Evolutionary conservation across 2,113 vertebrate species (phyloP).

Genomic region (Actinemys pallida): DNA sequence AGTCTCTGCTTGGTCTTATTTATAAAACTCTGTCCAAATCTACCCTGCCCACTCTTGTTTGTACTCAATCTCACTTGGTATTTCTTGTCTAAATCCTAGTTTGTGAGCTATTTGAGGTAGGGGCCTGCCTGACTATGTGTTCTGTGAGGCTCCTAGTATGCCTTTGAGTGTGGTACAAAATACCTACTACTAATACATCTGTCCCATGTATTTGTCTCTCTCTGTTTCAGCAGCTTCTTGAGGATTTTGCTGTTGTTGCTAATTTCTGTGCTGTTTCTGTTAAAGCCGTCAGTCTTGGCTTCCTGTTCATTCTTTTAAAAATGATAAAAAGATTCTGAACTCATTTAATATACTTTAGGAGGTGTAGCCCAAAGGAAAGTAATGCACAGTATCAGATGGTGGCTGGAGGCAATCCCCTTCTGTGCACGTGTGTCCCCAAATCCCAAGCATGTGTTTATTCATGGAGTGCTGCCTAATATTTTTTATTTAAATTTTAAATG

Average conservation of each 20-base stretch:
- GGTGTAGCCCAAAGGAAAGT: slow-evolving; percentile 7
- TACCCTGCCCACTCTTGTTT: background rate
- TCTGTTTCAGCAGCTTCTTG: background rate
- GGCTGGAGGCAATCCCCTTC: background rate
- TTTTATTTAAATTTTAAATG: slow-evolving; percentile 12
- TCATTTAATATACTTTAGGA: slow-evolving; percentile 5
- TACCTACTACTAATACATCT: background rate
- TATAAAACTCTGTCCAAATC: background rate
- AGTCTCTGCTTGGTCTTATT: background rate
- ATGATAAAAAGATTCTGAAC: background rate
- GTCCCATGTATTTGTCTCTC: background rate
- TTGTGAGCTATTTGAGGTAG: background rate
- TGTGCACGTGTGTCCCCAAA: background rate
- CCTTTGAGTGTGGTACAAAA: slow-evolving; percentile 8
- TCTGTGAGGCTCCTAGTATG: background rate
- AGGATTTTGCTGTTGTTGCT: background rate
- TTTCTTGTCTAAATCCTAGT: background rate
- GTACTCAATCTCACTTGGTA: background rate
- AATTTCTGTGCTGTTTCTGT: background rate
- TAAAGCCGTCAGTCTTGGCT: background rate
- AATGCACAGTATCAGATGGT: background rate
- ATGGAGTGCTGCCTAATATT: background rate
- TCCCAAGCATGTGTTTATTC: slow-evolving; percentile 17
- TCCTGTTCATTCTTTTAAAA: slow-evolving; percentile 4
- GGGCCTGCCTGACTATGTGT: background rate